Evolutionary conservation across 2,113 vertebrate genomes (phyloP).

Genomic region (Scartelaos histophorus): DNA sequence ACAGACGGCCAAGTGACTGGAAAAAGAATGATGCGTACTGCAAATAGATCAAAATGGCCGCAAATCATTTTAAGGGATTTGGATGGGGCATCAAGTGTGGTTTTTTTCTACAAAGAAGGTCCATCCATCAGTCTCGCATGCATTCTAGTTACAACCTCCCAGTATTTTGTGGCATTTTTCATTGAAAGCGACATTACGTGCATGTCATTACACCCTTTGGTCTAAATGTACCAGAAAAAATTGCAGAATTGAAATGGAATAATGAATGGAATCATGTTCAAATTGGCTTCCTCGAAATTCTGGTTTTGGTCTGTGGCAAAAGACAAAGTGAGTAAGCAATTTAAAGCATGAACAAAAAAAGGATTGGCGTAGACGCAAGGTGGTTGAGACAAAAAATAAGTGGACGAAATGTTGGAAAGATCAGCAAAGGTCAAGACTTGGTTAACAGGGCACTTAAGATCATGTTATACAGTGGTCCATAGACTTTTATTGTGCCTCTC

Average conservation of each 20-base stretch:
- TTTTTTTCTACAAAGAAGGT: conserved; percentile 29
- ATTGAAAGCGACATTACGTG: conserved; percentile 3
- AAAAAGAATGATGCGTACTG: conserved; percentile 33
- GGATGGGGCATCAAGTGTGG: conserved; percentile 18
- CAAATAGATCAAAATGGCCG: conserved; percentile 37
- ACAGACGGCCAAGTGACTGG: conserved; percentile 48
- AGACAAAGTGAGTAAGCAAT: not conserved
- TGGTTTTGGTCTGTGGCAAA: not conserved
- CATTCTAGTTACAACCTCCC: conserved; percentile 1
- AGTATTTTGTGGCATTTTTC: conserved; percentile 7
- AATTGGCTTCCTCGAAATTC: not conserved
- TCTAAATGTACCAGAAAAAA: not conserved
- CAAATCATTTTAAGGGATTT: conserved; percentile 41
- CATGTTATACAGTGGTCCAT: conserved; percentile 51
- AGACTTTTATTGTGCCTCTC: conserved; percentile 41
- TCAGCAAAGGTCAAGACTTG: conserved; percentile 45
- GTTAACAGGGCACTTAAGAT: conserved; percentile 49
- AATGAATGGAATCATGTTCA: conserved; percentile 6
- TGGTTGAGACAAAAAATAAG: not conserved
- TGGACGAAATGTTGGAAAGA: conserved; percentile 23
- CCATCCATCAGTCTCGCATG: conserved; percentile 11
- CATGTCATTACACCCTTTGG: conserved; percentile 9
- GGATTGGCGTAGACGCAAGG: not conserved
- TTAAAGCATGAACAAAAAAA: not conserved
- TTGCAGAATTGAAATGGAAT: not conserved